Evolutionary conservation across 2,797 vertebrate genomes (phyloP), one percentile per base, ranked within the genome.

Genomic region (Enteromius fasciolatus): DNA sequence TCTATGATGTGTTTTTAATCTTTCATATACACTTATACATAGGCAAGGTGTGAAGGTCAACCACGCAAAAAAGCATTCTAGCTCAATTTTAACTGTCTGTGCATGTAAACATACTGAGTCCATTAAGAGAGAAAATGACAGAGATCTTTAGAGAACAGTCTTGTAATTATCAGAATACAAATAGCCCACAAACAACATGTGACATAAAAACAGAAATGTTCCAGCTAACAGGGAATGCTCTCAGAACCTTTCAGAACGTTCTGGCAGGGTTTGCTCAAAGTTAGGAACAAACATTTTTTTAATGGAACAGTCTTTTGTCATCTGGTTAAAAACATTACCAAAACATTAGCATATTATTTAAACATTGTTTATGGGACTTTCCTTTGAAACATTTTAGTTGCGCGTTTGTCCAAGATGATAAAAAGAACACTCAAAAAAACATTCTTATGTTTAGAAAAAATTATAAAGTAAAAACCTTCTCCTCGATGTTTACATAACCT

Each of bases 61-160:
- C 11, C 11, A 59, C 25, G 23, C 57, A 23, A 23, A 63, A 5
- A 31, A 1, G 15, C 25, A 63, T 63, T 63, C 28, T 31, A 17
- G 25, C 59, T 61, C 25, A 28, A 61, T 61, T 61, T 28, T 61
- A 61, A 61, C 25, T 61, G 23, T 61, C 25, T 61, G 23, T 61
- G 25, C 89, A 90, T 90, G 23, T 89, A 89, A 90, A 87, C 89
- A 88, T 23, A 11, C 52, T 57, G n/a, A 89, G 92, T 91, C 85
- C 88, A 85, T 89, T 87, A 50, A 84, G 79, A 81, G 83, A 41
- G 82, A 76, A 44, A 46, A 87, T 91, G 89, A 90, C 87, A 10
- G 87, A 89, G 85, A 89, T 89, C 86, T 84, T 80, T 1, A 78
- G 90, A 90, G 91, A 90, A 28, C 80, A 86, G 87, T 63, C 59